phyloP scores from a whole-genome alignment of 1,140 invertebrate genomes.

The Vollenhovia emeryi region DNA sequence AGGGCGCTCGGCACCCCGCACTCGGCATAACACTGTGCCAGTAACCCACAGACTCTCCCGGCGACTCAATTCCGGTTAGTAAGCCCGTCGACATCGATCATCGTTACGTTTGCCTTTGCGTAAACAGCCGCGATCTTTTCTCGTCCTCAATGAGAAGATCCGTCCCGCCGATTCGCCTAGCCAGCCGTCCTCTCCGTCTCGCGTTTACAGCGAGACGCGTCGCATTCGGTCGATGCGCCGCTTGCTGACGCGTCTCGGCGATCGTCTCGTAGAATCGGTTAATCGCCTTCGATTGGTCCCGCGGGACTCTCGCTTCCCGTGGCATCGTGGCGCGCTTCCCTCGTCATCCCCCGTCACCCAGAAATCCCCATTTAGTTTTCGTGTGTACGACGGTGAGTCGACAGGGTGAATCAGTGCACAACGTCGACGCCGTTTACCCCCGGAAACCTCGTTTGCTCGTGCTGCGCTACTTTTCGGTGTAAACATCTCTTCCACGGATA shows the following conservation, averaged over 20 bases:
- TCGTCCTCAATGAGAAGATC: background rate
- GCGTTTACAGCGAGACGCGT: background rate
- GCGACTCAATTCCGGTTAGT: slow-evolving; percentile 82
- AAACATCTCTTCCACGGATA: background rate
- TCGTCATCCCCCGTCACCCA: background rate
- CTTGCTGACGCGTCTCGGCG: background rate
- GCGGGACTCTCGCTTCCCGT: background rate
- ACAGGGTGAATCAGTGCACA: background rate
- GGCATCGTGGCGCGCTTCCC: background rate
- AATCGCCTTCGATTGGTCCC: background rate
- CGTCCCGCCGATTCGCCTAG: background rate
- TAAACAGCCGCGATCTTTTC: slow-evolving; percentile 58
- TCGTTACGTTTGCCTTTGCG: slow-evolving; percentile 39
- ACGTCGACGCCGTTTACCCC: background rate
- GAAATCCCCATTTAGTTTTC: background rate
- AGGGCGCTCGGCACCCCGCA: slow-evolving; percentile 75
- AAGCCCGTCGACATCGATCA: slow-evolving; percentile 74
- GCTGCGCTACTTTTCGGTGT: background rate
- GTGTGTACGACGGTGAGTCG: background rate
- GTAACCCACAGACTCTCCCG: slow-evolving; percentile 83
- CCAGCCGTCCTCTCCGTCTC: background rate
- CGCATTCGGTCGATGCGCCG: slow-evolving; percentile 26
- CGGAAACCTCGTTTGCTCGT: background rate
- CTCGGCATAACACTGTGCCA: slow-evolving; percentile 80
- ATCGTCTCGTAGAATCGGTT: slow-evolving; percentile 16